Evolutionary conservation across 2,113 vertebrate genomes (phyloP).

Genomic region (Mus pahari): DNA sequence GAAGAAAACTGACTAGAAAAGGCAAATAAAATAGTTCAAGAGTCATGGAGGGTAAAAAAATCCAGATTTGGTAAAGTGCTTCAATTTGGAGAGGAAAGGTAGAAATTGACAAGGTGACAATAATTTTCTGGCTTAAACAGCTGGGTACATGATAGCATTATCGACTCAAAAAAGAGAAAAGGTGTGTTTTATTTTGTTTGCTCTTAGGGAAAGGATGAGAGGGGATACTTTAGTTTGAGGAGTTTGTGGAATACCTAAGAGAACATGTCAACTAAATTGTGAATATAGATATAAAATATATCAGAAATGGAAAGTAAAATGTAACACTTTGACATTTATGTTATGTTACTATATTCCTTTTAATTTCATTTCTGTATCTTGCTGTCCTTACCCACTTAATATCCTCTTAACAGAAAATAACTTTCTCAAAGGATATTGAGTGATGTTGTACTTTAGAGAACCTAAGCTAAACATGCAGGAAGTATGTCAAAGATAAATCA

Average conservation of each 20-base stretch:
- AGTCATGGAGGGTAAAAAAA: background rate
- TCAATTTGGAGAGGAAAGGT: background rate
- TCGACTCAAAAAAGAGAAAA: background rate
- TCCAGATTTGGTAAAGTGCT: background rate
- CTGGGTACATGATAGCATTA: background rate
- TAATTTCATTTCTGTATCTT: background rate
- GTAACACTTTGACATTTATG: background rate
- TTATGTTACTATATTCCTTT: background rate
- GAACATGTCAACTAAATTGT: background rate
- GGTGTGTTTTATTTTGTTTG: background rate
- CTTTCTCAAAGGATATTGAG: background rate
- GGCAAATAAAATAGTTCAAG: background rate
- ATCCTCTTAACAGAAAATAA: background rate
- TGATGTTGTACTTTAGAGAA: slow-evolving; percentile 31
- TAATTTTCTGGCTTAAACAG: slow-evolving; percentile 15
- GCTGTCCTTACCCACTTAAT: background rate
- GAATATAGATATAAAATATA: background rate
- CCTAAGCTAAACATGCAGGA: background rate
- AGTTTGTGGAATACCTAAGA: background rate
- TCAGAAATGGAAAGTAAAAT: background rate
- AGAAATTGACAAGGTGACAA: background rate
- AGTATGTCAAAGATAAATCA: slow-evolving; percentile 35
- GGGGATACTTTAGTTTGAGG: background rate
- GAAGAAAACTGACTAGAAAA: background rate
- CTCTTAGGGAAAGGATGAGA: background rate